These are phyloP conservation scores for Rousettus madagascariensis DNA, from an alignment of 2,797 vertebrate genomes.

Conservation along the genomic window DNA sequence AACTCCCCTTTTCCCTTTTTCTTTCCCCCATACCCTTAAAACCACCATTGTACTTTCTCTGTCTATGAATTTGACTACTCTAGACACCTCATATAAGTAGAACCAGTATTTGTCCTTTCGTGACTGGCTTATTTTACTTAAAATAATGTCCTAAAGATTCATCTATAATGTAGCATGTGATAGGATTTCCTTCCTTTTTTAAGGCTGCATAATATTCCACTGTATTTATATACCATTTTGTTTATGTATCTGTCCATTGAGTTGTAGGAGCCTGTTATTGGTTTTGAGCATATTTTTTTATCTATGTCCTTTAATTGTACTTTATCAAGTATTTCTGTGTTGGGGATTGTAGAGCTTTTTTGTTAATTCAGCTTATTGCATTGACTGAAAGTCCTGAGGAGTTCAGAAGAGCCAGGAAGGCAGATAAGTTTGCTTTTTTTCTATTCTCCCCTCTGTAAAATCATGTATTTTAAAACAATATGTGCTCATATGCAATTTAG, in stretches of 20 bases:
- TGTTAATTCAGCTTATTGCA: neutral
- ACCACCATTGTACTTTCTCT: neutral
- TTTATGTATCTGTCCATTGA: neutral
- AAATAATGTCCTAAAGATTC: neutral
- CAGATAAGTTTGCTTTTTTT: neutral
- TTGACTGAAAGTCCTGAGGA: neutral
- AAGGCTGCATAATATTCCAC: neutral
- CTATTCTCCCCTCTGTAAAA: neutral
- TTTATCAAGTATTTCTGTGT: neutral
- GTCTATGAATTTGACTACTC: neutral
- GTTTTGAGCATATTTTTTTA: constrained; percentile 12
- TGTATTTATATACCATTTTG: neutral
- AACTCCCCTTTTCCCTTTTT: neutral
- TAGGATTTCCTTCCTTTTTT: neutral
- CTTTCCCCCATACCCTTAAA: neutral
- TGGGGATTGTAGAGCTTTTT: neutral
- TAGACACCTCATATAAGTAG: neutral
- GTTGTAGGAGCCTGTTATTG: neutral
- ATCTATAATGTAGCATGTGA: neutral
- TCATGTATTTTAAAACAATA: neutral
- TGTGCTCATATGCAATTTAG: neutral
- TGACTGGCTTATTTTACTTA: neutral
- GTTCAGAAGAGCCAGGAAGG: neutral
- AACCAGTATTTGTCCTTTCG: neutral
- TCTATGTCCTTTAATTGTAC: neutral